Conservation (phyloP, 2,113 vertebrate species). For the Murina feae region DNA sequence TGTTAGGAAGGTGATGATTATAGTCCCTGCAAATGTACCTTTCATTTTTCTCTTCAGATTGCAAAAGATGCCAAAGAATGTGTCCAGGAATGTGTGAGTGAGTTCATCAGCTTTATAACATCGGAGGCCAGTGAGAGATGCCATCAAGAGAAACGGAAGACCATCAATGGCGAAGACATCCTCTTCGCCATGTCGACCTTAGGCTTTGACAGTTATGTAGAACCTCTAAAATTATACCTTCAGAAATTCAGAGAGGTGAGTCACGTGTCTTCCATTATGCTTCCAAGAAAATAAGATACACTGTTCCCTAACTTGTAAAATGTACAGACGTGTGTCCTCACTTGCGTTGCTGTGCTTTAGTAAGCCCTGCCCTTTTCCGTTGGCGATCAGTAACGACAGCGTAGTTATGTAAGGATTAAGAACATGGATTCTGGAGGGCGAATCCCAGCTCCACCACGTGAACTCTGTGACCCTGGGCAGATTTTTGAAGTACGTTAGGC, state of each 20-base stretch:
- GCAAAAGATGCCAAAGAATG: conserved; percentile 99
- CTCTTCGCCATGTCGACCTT: conserved; percentile 99
- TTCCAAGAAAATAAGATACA: not conserved
- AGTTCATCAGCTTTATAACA: conserved; percentile 99
- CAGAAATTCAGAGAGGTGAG: conserved; percentile 98
- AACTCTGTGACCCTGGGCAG: not conserved
- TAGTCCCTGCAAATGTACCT: not conserved
- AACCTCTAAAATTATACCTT: conserved; percentile 96
- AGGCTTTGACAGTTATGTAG: conserved; percentile 98
- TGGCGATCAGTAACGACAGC: not conserved
- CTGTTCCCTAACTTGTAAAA: not conserved
- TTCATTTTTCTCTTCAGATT: conserved; percentile 82
- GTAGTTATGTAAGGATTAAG: not conserved
- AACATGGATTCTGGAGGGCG: not conserved
- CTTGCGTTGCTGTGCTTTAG: not conserved
- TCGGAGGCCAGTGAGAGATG: conserved; percentile 98
- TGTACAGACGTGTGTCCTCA: not conserved
- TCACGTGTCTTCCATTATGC: not conserved
- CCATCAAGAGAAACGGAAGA: conserved; percentile 99
- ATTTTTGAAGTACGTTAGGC: not conserved
- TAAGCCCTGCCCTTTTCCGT: not conserved
- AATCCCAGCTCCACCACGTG: not conserved
- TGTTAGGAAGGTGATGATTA: not conserved
- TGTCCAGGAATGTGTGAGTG: conserved; percentile 98
- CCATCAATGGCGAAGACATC: conserved; percentile 99